Base-by-base conservation (phyloP, 2,888 invertebrate genomes). In the Drosophila monieri region DNA sequence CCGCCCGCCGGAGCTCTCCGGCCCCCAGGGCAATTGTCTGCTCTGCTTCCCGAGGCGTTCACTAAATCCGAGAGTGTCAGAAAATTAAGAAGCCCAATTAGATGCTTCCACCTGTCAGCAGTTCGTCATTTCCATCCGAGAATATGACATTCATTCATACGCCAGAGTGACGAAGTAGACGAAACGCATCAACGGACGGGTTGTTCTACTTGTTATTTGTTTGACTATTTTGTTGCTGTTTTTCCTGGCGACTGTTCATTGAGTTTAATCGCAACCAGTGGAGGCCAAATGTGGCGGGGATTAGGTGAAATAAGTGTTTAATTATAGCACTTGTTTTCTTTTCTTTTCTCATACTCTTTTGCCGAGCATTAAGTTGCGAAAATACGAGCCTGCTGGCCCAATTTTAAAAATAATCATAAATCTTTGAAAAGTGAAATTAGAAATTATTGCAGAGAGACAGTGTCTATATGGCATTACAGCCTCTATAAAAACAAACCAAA, bases 31-130 rank as follows among this genome's bases (percentile, higher is more conserved):
- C 88, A 85, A 88, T 83, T 83, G 83, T 85, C 83, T 74, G 72
- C 62, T 47, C 61, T 15, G 39, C 18, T 41, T 41, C 10, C 61
- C 25, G 32, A 49, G 48, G 59, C 64, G 54, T 74, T 64, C 57
- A 60, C 69, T 39, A 64, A 73, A 74, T 69, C 70, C 73, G 51
- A 73, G 68, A 74, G 86, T 89, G 89, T 85, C 88, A 88, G 83
- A 88, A 85, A 79, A 84, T 86, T 88, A 80, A 89, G 89, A 90
- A 89, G 90, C 89, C 90, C 91, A 91, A 91, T 91, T 91, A 91
- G 89, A 91, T 79, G 89, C 84, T 88, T 88, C 91, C 91, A 91
- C 91, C 91, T 91, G 91, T 91, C 91, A 91, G 91, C 91, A 91
- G 91, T 91, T 91, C 91, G 91, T 91, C 91, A 91, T 91, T 77